phyloP scores from a whole-genome alignment of 2,797 vertebrate species.

The Heterohyrax brucei region DNA sequence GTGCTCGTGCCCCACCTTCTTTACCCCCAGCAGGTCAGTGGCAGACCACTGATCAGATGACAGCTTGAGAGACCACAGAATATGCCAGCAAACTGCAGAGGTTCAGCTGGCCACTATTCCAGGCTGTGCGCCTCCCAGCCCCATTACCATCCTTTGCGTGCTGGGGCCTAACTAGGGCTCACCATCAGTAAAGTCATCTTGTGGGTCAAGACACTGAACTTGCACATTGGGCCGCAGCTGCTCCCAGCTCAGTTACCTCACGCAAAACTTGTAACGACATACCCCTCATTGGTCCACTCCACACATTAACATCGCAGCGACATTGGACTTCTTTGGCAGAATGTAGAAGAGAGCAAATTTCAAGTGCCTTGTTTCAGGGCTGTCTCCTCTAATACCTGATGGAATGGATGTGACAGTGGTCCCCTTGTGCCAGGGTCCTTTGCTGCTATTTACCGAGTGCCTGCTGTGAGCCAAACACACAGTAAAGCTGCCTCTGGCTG shows the following conservation, averaged over 20 bases:
- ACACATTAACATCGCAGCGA: constrained; percentile 14
- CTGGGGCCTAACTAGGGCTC: neutral
- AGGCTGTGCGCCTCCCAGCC: neutral
- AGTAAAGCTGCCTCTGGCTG: too few relatives aligned
- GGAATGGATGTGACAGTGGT: neutral
- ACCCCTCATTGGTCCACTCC: neutral
- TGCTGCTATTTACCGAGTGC: too few relatives aligned
- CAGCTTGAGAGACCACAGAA: neutral
- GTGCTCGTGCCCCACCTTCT: neutral
- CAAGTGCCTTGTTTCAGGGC: constrained; percentile 15
- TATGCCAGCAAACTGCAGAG: neutral
- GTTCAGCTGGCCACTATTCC: neutral
- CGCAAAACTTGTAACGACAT: neutral
- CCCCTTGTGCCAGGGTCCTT: neutral
- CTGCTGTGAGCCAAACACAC: too few relatives aligned
- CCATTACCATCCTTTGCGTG: neutral
- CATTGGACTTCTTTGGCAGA: constrained; percentile 13
- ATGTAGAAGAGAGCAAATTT: constrained; percentile 23
- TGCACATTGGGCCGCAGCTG: neutral
- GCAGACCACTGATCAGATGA: constrained; percentile 14
- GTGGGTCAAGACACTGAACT: neutral
- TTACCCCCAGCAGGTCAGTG: neutral
- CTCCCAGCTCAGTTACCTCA: neutral
- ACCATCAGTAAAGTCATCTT: neutral
- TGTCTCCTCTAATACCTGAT: neutral